Evolutionary conservation across 1,140 invertebrate species (phyloP), one percentile per base, ranked within the genome.

Genomic region (Calephelis nemesis): DNA sequence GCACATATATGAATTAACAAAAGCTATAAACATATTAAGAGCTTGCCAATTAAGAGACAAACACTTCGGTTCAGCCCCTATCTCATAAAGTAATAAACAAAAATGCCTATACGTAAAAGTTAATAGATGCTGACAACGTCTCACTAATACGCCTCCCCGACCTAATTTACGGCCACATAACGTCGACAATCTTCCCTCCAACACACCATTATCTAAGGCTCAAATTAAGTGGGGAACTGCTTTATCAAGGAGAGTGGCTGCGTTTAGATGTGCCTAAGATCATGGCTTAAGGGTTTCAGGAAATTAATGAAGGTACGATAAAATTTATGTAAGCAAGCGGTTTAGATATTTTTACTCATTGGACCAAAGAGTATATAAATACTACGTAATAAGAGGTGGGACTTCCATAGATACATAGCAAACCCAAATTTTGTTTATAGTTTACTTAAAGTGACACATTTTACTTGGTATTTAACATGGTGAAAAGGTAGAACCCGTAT

Each of bases 111-210:
- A 63, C 62, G 47, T 63, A 63, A 48, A 63, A 63, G 62, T 48
- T 63, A 63, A 63, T 50, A 60, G 19, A 50, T 40, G 60, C 47
- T 52, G 62, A 67, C 64, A 67, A 60, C 39, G 30, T 47, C 39
- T 10, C 63, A 30, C 12, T 65, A 69, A 63, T 52, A 42, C 58
- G 47, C 63, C 49, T 62, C 49, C 63, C 63, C 73, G 70, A 67
- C 73, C 71, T 82, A 81, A 81, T 84, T 84, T 78, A 84, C 69
- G 72, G 67, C 47, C 78, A 70, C 74, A 81, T 81, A 80, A 77
- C 73, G 73, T 67, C 74, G 70, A 74, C 77, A 82, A 82, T 82
- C 80, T 80, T 67, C 50, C 65, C 71, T 78, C 69, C 76, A 68
- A 75, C 76, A 81, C 78, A 74, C 79, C 72, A 80, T 83, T 83